These are phyloP conservation scores for Mugil cephalus DNA, from an alignment of 2,113 vertebrate species.

Conservation along the genomic window DNA sequence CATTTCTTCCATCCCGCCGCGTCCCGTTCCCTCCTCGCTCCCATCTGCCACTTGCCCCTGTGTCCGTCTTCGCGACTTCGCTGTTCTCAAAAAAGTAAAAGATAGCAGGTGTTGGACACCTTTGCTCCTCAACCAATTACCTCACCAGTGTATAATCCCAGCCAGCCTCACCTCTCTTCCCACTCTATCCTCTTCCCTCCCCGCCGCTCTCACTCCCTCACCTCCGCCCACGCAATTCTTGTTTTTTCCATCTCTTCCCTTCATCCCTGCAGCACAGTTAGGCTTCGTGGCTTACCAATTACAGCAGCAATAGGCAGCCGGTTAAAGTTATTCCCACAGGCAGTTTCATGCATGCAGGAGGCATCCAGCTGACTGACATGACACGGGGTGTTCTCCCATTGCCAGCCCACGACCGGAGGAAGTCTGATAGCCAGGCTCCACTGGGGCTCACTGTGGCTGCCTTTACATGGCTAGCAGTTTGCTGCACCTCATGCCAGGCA, in stretches of 20 bases:
- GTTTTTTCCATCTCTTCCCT: slow-evolving; percentile 61
- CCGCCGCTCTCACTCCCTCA: slow-evolving; percentile 48
- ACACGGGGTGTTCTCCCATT: slow-evolving; percentile 51
- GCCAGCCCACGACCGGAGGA: slow-evolving; percentile 48
- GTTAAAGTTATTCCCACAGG: slow-evolving; percentile 56
- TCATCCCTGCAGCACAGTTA: slow-evolving; percentile 54
- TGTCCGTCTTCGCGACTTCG: slow-evolving; percentile 29
- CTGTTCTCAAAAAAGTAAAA: slow-evolving; percentile 48
- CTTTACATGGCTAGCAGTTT: slow-evolving; percentile 37
- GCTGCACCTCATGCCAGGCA: slow-evolving; percentile 14
- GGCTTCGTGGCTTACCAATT: slow-evolving; percentile 69
- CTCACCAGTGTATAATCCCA: slow-evolving; percentile 66
- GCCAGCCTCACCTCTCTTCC: slow-evolving; percentile 56
- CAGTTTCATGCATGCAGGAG: slow-evolving; percentile 50
- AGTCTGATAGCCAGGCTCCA: slow-evolving; percentile 53
- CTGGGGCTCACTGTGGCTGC: slow-evolving; percentile 24
- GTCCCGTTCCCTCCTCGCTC: neutral
- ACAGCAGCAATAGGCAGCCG: slow-evolving; percentile 61
- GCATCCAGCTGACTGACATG: slow-evolving; percentile 55
- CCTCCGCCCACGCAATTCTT: slow-evolving; percentile 57
- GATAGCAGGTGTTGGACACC: slow-evolving; percentile 70
- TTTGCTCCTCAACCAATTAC: slow-evolving; percentile 74
- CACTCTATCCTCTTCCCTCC: slow-evolving; percentile 54
- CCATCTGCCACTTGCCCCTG: slow-evolving; percentile 27
- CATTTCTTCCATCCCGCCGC: slow-evolving; percentile 36